Base-by-base conservation (phyloP, 2,888 invertebrate genomes). In the Pycnomerus fuliginosus region DNA sequence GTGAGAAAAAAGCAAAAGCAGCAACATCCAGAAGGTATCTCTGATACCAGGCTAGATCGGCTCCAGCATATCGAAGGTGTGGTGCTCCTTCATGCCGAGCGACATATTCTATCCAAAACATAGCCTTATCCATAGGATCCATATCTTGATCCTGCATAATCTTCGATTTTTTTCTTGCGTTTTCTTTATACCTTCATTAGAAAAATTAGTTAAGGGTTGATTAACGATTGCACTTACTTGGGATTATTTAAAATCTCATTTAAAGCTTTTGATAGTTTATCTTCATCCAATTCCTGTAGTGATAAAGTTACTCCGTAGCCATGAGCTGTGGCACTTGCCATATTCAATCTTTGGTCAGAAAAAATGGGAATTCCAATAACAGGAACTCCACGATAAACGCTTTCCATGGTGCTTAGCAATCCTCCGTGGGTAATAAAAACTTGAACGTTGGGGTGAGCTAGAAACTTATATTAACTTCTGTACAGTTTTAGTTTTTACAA, bases 221-320 rank as follows among this genome's bases (percentile, higher is more conserved):
- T 14, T 33, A 7, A 12, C 15, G 20, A 16, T 34, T 68, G 4
- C 72, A 37, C 23, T 5, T 27, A 46, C 65, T 49, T 62, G 3
- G 59, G 53, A 46, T 69, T 58, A 11, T 49, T 53, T 2, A 71
- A 28, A 3, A 70, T 37, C 47, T 62, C 50, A 2, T 59, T 41
- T 12, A 72, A 48, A 20, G 52, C 61, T 5, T 12, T 42, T 24
- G 42, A 48, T 0, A 76, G 52, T 2, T 44, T 60, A 2, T 64
- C 59, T 31, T 69, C 61, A 0, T 62, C 71, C 1, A 77, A 25
- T 1, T 62, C 56, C 1, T 29, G 67, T 57, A 1, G 77, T 52
- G 67, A 58, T 0, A 76, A 53, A 1, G 53, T 60, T 1, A 69
- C 44, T 0, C 69, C 76, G 54, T 68, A 73, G 2, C 76, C 77